Base-by-base conservation (phyloP, 2,797 vertebrate genomes). In the Schizopygopsis pylzovi region DNA sequence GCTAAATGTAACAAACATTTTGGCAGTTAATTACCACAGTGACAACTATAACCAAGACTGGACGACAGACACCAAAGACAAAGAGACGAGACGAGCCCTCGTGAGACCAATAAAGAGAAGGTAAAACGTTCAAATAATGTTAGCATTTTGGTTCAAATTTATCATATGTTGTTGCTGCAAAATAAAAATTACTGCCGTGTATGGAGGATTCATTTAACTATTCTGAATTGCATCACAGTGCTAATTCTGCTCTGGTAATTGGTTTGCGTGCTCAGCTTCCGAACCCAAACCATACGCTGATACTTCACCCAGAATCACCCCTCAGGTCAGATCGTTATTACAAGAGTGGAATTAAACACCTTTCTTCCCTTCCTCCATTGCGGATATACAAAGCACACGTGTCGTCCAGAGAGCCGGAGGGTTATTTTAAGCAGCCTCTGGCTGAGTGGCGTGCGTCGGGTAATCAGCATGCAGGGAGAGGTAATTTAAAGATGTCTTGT, bases 401-500 rank as follows among this genome's bases (percentile, higher is more conserved):
- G 20, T 87, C 78, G 89, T 89, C 92, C 92, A 93, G 82, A 92
- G 91, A 90, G 90, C 93, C 93, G 91, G 9, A 85, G 90, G 94
- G 94, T 92, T 95, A 92, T 95, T 94, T 94, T 93, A 93, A 83
- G 88, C 91, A 93, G 90, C 90, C 90, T 92, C 88, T 86, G 91
- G 91, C 93, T 93, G 93, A 95, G 89, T 94, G 94, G 93, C 93
- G 92, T 91, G 92, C 92, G 91, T 92, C 90, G 93, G 93, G 95
- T 95, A 95, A 95, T 96, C 95, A 95, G 95, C 94, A 92, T 93
- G 94, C 92, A 90, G 87, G 89, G 90, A 96, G 95, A 95, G 94
- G 95, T 95, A 94, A 96, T 96, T 96, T 96, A 96, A 95, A 96
- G 95, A 95, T 90, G 92, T 91, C 93, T 93, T 87, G 85, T 90